A percentile compares a stretch with the other conserved stretches of the same genome.
Evolutionary conservation across 2,888 invertebrate species (phyloP).

Genomic region (Bedellia somnulentella): DNA sequence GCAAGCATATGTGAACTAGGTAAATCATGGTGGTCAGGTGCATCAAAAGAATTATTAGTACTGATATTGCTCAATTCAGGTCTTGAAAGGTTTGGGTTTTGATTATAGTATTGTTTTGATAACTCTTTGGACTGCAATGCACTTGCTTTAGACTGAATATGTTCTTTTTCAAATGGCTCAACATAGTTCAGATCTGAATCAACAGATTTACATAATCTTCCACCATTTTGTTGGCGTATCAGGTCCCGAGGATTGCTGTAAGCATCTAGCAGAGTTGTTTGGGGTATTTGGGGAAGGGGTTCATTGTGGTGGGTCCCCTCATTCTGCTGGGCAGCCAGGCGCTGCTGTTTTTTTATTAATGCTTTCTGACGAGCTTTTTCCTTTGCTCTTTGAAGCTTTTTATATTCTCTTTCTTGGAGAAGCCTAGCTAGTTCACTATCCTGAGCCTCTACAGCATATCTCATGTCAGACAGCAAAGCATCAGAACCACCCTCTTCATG

Average conservation of each 20-base stretch:
- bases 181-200: slow-evolving; percentile 52
- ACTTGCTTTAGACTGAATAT: slow-evolving; percentile 48
- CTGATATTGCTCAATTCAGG: background rate
- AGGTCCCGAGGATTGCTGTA: slow-evolving; percentile 49
- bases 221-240: slow-evolving; percentile 29
- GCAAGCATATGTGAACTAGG: slow-evolving; percentile 15
- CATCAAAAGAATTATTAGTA: slow-evolving; percentile 1
- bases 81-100: slow-evolving; percentile 13
- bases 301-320: background rate
- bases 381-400: slow-evolving; percentile 46
- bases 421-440: slow-evolving; percentile 44
- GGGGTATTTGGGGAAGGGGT: slow-evolving; percentile 11
- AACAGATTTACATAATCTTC: slow-evolving; percentile 47
- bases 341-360: slow-evolving; percentile 44
- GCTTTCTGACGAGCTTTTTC: slow-evolving; percentile 50
- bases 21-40: slow-evolving; percentile 4
- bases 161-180: slow-evolving; percentile 52
- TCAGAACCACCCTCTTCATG: slow-evolving; percentile 36
- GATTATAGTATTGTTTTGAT: slow-evolving; percentile 37
- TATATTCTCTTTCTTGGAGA: slow-evolving; percentile 48
- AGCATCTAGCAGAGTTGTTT: slow-evolving; percentile 42
- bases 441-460: slow-evolving; percentile 51
- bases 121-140: slow-evolving; percentile 42
- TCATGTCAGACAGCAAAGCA: slow-evolving; percentile 41
- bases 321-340: slow-evolving; percentile 23